phyloP scores from a whole-genome alignment of 1,140 invertebrate species.

The Phymorhynchus buccinoides region DNA sequence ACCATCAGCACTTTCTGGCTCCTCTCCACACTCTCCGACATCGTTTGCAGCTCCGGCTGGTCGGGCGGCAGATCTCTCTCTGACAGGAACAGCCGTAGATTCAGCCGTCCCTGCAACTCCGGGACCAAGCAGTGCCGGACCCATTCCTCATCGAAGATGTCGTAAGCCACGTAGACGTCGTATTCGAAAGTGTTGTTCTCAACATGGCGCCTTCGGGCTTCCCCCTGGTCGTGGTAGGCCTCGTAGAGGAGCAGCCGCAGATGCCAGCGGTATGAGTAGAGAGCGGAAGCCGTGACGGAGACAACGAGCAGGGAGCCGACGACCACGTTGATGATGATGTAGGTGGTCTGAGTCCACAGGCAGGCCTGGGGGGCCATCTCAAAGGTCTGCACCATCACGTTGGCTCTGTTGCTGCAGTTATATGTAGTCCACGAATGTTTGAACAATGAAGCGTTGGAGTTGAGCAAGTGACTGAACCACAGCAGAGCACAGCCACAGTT shows the following conservation, averaged over 20 bases:
- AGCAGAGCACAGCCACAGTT: slow-evolving; percentile 28
- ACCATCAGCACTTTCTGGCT: slow-evolving; percentile 56
- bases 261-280: slow-evolving; percentile 1
- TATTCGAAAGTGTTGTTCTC: slow-evolving; percentile 38
- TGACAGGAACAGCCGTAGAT: slow-evolving; percentile 55
- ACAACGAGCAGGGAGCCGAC: neutral
- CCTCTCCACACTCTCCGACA: slow-evolving; percentile 51
- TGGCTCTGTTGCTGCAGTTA: neutral
- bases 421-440: slow-evolving; percentile 8
- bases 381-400: neutral
- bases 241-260: slow-evolving; percentile 31
- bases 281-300: neutral
- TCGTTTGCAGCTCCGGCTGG: slow-evolving; percentile 53
- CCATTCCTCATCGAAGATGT: neutral
- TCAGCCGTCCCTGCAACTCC: slow-evolving; percentile 25
- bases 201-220: neutral
- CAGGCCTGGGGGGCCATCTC: slow-evolving; percentile 25
- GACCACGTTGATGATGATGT: neutral
- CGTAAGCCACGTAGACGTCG: slow-evolving; percentile 46
- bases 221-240: neutral
- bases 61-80: slow-evolving; percentile 60
- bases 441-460: neutral
- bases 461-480: slow-evolving; percentile 40
- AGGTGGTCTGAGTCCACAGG: neutral
- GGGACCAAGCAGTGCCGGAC: neutral